Percentiles rank a stretch among this genome's conserved stretches.
These are phyloP conservation scores for Linnaemya tessellans DNA, from an alignment of 2,888 invertebrate species.

Conservation along the genomic window DNA sequence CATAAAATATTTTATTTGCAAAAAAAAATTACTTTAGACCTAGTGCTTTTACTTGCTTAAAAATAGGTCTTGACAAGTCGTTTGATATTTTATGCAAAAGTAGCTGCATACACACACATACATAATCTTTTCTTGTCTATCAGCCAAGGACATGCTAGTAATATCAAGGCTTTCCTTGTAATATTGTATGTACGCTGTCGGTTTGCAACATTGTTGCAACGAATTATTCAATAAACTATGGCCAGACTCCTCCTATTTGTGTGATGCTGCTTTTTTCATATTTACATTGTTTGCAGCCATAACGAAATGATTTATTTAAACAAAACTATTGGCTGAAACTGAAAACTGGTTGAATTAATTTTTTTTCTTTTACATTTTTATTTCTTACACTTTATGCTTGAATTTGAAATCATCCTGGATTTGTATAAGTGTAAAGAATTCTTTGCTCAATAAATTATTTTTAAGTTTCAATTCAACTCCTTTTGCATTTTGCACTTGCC, in stretches of 20 bases:
- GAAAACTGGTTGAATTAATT: constrained; percentile 61
- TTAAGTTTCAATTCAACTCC: constrained; percentile 48
- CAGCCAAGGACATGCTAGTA: not conserved
- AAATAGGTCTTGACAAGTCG: not conserved
- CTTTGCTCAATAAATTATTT: constrained; percentile 53
- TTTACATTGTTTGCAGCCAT: constrained; percentile 42
- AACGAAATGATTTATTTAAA: constrained; percentile 60
- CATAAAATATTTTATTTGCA: not conserved
- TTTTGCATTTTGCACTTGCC: constrained; percentile 36
- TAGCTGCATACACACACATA: not conserved
- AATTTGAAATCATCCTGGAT: constrained; percentile 29
- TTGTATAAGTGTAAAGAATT: constrained; percentile 51
- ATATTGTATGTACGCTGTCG: constrained; percentile 1
- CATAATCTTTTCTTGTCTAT: not conserved
- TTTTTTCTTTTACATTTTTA: not conserved
- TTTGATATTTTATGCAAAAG: not conserved
- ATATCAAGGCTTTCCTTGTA: not conserved
- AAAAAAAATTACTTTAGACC: not conserved
- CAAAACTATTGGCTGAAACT: constrained; percentile 29
- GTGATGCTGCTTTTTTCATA: constrained; percentile 13
- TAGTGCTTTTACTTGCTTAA: not conserved
- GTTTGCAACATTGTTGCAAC: constrained; percentile 68
- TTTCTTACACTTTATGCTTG: constrained; percentile 16
- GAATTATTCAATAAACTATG: constrained; percentile 61
- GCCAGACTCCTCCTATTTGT: constrained; percentile 32